Base-by-base conservation (phyloP, 2,113 vertebrate genomes). In the Spea bombifrons region DNA sequence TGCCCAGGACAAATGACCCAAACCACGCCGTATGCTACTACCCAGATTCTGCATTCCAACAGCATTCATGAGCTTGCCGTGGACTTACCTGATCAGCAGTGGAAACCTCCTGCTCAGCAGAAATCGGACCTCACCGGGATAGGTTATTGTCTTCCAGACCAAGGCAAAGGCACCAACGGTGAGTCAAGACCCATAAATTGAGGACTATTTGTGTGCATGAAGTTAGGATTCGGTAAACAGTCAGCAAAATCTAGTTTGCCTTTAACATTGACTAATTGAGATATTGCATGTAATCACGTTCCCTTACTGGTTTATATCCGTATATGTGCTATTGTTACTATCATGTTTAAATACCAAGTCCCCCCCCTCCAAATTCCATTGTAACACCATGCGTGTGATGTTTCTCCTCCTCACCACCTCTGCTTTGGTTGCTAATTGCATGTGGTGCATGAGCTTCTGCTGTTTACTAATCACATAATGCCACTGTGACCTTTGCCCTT, bases 81-180 rank as follows among this genome's bases (percentile, higher is more conserved):
- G 0, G 97, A 99, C 76, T 92, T 99, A 81, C 97, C 97, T 0
- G 97, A 99, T 50, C 89, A 94, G 2, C 97, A 99, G 75, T 99
- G 97, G 97, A 98, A 99, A 88, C 93, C 94, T 75, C 96, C 96
- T 0, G 87, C 97, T 73, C 97, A 97, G 88, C 94, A 96, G 83
- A 99, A 98, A 88, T 95, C 95, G 76, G 97, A 99, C 83, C 92
- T 99, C 87, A 93, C 96, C 84, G 96, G 90, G 84, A 93, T 98
- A 9, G 96, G 96, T 72, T 99, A 99, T 88, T 97, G 97, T 55
- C 90, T 99, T 4, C 95, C 97, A 0, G 97, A 99, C 83, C 97
- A 99, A 89, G 95, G 93, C 88, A 97, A 96, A 88, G 96, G 96
- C 90, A 99, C 96, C 89, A 99, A 98, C 84, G 96, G 97, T 99